These are phyloP conservation scores for Drosophila pseudotalamancana DNA, from an alignment of 2,888 invertebrate species.

Conservation along the genomic window DNA sequence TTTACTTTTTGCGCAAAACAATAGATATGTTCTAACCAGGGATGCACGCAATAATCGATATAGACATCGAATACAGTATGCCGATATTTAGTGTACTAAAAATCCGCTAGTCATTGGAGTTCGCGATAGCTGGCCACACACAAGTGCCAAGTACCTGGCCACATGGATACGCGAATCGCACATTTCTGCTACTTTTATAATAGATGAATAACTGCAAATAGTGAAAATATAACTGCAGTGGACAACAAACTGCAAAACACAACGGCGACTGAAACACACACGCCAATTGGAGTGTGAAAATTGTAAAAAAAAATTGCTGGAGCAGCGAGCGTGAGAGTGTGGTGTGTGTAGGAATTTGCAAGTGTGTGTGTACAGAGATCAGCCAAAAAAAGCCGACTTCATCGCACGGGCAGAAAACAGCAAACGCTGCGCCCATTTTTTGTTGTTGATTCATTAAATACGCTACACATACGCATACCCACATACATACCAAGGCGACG, in stretches of 20 bases:
- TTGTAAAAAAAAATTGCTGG: slow-evolving; percentile 26
- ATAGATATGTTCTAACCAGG: slow-evolving; percentile 11
- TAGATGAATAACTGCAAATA: slow-evolving; percentile 23
- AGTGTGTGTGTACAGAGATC: slow-evolving; percentile 57
- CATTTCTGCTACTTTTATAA: slow-evolving; percentile 29
- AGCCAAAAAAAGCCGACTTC: slow-evolving; percentile 81
- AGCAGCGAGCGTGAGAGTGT: slow-evolving; percentile 34
- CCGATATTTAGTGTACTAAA: neutral
- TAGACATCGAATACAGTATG: neutral
- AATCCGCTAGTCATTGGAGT: too few species aligned
- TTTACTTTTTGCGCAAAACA: slow-evolving; percentile 12
- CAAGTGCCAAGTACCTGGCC: slow-evolving; percentile 38
- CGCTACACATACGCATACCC: slow-evolving; percentile 38
- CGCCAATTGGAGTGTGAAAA: slow-evolving; percentile 17
- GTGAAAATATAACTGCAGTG: slow-evolving; percentile 3
- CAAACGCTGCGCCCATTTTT: slow-evolving; percentile 73
- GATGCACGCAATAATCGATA: slow-evolving; percentile 4
- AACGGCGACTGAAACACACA: neutral
- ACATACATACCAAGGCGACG: slow-evolving; percentile 31
- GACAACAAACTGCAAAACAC: neutral
- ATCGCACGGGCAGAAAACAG: slow-evolving; percentile 52
- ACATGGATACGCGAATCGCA: slow-evolving; percentile 41
- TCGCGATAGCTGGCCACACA: slow-evolving; percentile 24
- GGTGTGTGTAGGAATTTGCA: slow-evolving; percentile 63
- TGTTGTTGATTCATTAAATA: slow-evolving; percentile 81